Conservation (phyloP, 2,888 invertebrate species). For the Eupithecia centaureata region DNA sequence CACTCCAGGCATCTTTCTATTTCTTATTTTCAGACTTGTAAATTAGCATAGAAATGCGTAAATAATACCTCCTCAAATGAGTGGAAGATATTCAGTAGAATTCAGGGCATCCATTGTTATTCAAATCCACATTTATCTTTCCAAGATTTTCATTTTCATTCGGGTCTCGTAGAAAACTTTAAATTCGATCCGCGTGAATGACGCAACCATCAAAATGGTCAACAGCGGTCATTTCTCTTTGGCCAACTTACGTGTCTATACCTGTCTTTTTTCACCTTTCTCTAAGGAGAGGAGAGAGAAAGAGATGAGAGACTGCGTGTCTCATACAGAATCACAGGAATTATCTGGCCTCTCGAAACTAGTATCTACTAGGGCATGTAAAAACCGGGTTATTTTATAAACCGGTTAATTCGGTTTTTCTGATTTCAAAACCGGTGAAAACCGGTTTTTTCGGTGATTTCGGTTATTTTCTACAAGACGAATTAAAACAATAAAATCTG, state of each 20-base stretch:
- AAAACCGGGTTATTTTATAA: too few relatives aligned
- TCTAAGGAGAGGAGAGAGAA: conserved; percentile 46
- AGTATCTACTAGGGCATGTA: too few relatives aligned
- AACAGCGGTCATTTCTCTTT: conserved; percentile 82
- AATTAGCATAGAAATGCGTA: not conserved
- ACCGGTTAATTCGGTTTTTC: too few relatives aligned
- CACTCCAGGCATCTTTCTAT: too few relatives aligned
- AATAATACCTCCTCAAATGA: not conserved
- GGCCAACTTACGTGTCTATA: conserved; percentile 77
- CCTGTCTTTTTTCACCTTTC: conserved; percentile 57
- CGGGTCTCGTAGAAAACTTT: conserved; percentile 58
- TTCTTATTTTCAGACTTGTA: not conserved
- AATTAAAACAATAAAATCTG: too few relatives aligned
- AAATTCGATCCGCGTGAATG: conserved; percentile 71
- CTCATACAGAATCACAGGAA: conserved; percentile 53
- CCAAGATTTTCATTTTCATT: conserved; percentile 49
- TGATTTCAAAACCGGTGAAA: too few relatives aligned
- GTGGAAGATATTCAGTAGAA: conserved; percentile 19
- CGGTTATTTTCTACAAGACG: too few relatives aligned
- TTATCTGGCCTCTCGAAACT: conserved; percentile 63
- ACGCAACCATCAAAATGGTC: conserved; percentile 81
- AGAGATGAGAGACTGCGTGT: conserved; percentile 51
- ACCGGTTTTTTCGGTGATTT: too few relatives aligned
- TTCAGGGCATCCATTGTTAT: conserved; percentile 23
- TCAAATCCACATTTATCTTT: conserved; percentile 30